A percentile compares a stretch with the other conserved stretches of the same genome.
phyloP scores from a whole-genome alignment of 2,888 invertebrate species.

The Schrankia costaestrigalis region DNA sequence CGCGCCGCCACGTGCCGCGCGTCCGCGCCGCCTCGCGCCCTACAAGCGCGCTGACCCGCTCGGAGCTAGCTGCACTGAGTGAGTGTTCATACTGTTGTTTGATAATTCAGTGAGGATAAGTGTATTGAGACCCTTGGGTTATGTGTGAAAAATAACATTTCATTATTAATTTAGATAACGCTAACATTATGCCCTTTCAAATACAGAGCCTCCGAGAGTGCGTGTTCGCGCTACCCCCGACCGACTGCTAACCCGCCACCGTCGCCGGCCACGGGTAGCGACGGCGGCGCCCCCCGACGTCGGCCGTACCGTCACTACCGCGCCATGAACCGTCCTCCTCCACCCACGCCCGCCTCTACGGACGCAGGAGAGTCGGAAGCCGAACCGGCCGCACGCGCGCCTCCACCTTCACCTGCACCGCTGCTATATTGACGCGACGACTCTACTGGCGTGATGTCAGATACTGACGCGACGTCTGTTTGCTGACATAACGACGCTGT shows the following conservation, averaged over 20 bases:
- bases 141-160: too few species aligned
- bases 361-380: constrained; percentile 94
- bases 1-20: constrained; percentile 22
- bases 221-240: constrained; percentile 87
- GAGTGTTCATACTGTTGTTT: constrained; percentile 33
- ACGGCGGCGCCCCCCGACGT: constrained; percentile 82
- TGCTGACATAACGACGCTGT: neutral
- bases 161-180: neutral
- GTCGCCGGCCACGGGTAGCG: constrained; percentile 89
- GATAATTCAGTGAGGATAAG: too few species aligned
- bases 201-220: constrained; percentile 81
- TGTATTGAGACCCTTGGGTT: too few species aligned
- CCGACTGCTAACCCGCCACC: constrained; percentile 95
- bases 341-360: constrained; percentile 96
- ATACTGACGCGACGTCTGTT: neutral
- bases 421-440: constrained; percentile 8
- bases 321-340: constrained; percentile 93
- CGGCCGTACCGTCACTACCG: constrained; percentile 87
- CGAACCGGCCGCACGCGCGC: constrained; percentile 89
- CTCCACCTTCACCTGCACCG: constrained; percentile 92
- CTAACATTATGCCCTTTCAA: neutral
- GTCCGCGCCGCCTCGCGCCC: constrained; percentile 14
- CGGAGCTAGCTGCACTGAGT: constrained; percentile 49
- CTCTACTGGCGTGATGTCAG: constrained; percentile 23
- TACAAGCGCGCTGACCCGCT: constrained; percentile 21